Conservation (phyloP, 1,140 invertebrate species). For the Pemphigus obesinymphae region DNA sequence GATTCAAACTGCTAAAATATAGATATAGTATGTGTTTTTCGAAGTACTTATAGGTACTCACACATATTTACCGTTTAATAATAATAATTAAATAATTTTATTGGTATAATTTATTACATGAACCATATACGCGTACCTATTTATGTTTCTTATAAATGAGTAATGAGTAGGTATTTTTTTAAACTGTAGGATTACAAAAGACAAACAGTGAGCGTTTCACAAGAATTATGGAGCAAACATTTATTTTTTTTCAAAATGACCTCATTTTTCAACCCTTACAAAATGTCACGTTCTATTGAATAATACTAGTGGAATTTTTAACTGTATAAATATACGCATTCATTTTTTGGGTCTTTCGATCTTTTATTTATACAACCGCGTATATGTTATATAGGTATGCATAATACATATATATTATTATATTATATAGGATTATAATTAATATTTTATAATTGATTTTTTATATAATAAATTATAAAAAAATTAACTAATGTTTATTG, state of each 20-base stretch:
- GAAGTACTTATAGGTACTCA: too few species aligned
- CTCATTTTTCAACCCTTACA: background rate
- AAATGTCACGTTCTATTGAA: background rate
- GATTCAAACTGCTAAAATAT: too few species aligned
- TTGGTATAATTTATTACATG: background rate
- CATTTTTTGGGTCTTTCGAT: background rate
- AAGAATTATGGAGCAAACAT: background rate
- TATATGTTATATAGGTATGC: too few species aligned
- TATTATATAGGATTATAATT: too few species aligned
- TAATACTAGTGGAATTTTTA: background rate
- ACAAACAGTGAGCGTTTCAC: background rate
- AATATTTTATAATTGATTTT: too few species aligned
- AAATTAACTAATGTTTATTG: too few species aligned
- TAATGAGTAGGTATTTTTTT: background rate
- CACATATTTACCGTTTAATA: too few species aligned
- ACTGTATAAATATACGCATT: background rate
- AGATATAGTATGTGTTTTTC: too few species aligned
- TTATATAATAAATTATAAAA: too few species aligned
- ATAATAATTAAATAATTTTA: background rate
- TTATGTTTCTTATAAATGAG: background rate
- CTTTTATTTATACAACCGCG: background rate
- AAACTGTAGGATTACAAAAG: background rate
- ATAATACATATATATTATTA: background rate
- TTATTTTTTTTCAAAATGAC: too few species aligned
- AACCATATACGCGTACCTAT: background rate